Conservation (phyloP, 2,113 vertebrate genomes). For the Dicerorhinus sumatrensis region DNA sequence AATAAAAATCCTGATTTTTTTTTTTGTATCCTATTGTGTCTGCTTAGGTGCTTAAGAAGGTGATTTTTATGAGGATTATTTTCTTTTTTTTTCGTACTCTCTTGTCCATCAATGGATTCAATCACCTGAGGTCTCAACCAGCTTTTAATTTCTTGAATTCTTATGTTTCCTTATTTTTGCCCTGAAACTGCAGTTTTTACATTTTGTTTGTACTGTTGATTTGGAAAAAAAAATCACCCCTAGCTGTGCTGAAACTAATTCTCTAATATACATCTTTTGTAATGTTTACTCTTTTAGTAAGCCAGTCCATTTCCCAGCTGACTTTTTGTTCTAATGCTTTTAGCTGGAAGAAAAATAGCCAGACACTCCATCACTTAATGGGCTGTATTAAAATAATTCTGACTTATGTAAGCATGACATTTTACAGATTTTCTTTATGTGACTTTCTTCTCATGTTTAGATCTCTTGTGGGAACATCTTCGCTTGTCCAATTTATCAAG, state of each 20-base stretch:
- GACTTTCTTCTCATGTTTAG: conserved; percentile 23
- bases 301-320: not conserved
- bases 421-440: conserved; percentile 7
- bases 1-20: not conserved
- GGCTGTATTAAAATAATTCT: conserved; percentile 15
- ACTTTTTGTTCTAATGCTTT: not conserved
- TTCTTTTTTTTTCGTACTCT: not conserved
- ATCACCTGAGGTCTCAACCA: not conserved
- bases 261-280: not conserved
- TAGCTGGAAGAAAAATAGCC: conserved; percentile 26
- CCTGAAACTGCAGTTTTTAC: not conserved
- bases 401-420: not conserved
- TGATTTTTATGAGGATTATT: not conserved
- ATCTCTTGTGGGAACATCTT: not conserved
- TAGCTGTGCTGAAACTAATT: not conserved
- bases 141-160: not conserved
- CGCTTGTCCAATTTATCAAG: not conserved
- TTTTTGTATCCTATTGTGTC: not conserved
- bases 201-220: not conserved
- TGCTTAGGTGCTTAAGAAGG: not conserved
- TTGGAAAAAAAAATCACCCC: not conserved
- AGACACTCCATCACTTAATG: not conserved
- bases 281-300: not conserved
- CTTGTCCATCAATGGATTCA: not conserved
- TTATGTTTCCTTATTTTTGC: not conserved